Evolutionary conservation across 2,888 invertebrate species (phyloP), one percentile per base, ranked within the genome.

Genomic region (Oscheius myriophilus): DNA sequence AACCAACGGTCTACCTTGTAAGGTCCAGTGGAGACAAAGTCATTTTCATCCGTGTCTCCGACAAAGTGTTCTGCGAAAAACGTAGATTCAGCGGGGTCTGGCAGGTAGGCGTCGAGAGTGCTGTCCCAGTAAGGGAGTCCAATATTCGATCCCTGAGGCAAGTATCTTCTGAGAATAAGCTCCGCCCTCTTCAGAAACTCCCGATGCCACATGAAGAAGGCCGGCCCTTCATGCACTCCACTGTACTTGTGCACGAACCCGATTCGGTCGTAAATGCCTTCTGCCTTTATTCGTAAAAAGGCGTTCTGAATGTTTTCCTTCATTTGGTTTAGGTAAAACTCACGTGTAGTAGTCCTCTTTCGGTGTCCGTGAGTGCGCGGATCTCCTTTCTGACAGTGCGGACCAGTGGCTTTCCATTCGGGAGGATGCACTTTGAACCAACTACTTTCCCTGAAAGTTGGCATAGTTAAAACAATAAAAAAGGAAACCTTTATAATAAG

Each of bases 91-190:
- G 76, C 69, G 0, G 82, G 80, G 23, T 85, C 81, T 2, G 82
- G 82, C 1, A 87, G 75, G 23, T 72, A 73, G 45, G 80, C 71
- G 67, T 87, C 87, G 39, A 86, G 70, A 6, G 83, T 82, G 39
- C 81, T 80, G 75, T 87, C 87, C 86, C 86, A 87, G 71, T 86
- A 87, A 0, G 87, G 87, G 9, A 86, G 66, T 12, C 67, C 67
- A 6, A 86, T 81, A 21, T 74, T 68, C 7, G 86, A 85, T 7
- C 61, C 67, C 41, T 51, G 33, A 21, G 67, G 67, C 16, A 67
- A 61, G 23, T 51, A 61, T n/a, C 45, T 26, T n/a, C 45, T 58
- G 33, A 67, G 43, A 18, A 67, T 23, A 6, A 67, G 25, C 39
- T 67, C 67, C 25, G 57, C 55, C 70, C 78, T 55, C 49, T 78